A percentile compares a stretch with the other conserved stretches of the same genome.
These are phyloP conservation scores for Stratiolaelaps scimitus DNA, from an alignment of 1,140 invertebrate species.

Conservation along the genomic window DNA sequence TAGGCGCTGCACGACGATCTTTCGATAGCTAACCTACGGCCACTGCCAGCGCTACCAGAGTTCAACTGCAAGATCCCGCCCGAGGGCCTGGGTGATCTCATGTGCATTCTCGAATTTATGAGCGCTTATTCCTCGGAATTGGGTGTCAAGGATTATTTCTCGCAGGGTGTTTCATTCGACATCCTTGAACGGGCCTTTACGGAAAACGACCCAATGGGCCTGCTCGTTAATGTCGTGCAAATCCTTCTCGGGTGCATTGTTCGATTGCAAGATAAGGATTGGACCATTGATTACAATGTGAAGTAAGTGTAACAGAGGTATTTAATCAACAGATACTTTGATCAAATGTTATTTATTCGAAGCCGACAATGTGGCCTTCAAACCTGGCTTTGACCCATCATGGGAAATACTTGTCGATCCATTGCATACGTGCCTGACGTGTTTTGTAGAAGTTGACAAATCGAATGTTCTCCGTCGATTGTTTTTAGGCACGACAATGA, in stretches of 20 bases:
- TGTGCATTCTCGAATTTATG: slow-evolving; percentile 26
- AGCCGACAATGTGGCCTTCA: neutral
- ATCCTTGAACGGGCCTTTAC: slow-evolving; percentile 25
- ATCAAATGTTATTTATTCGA: neutral
- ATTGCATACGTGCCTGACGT: no score
- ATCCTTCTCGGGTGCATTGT: slow-evolving; percentile 14
- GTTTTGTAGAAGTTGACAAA: no score
- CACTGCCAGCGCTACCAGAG: neutral
- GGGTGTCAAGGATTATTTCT: slow-evolving; percentile 11
- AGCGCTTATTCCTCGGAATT: slow-evolving; percentile 13
- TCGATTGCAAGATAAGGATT: neutral
- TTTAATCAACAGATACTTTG: neutral
- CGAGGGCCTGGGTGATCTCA: slow-evolving; percentile 5
- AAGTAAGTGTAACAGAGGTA: neutral
- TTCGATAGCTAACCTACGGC: neutral
- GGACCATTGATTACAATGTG: slow-evolving; percentile 18
- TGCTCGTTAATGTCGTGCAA: slow-evolving; percentile 13
- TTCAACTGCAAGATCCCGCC: slow-evolving; percentile 2
- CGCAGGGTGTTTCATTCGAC: slow-evolving; percentile 18
- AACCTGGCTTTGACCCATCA: neutral
- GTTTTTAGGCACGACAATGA: slow-evolving; percentile 5
- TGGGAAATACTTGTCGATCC: neutral
- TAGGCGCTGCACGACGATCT: slow-evolving; percentile 9
- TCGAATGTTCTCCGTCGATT: neutral
- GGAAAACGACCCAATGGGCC: slow-evolving; percentile 3